Conservation (phyloP, 2,797 vertebrate species). For the Denticeps clupeoides region DNA sequence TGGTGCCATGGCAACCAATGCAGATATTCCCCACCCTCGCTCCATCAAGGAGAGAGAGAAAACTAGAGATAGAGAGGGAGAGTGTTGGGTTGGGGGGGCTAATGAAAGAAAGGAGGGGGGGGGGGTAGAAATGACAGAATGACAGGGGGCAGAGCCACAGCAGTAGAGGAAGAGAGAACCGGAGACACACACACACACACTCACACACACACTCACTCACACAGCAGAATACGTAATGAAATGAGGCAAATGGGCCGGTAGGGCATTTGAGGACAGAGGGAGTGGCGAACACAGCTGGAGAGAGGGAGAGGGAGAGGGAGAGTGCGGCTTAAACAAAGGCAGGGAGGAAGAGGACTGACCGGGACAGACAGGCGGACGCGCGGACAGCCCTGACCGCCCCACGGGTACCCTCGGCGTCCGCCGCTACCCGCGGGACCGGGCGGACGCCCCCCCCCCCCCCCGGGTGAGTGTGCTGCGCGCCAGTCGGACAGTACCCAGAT, state of each 20-base stretch:
- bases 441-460: too few relatives aligned
- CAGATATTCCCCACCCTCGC: slow-evolving; percentile 75
- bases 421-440: too few relatives aligned
- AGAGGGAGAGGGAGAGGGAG: background rate
- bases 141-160: background rate
- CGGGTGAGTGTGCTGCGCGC: background rate
- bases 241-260: slow-evolving; percentile 24
- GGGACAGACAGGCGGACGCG: too few relatives aligned
- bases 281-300: slow-evolving; percentile 6
- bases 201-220: background rate
- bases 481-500: background rate
- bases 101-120: slow-evolving; percentile 6
- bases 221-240: slow-evolving; percentile 14
- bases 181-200: slow-evolving; percentile 1
- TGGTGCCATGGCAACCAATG: slow-evolving; percentile 90
- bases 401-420: too few relatives aligned
- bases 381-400: too few relatives aligned
- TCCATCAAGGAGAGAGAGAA: slow-evolving; percentile 39
- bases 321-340: too few relatives aligned
- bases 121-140: background rate
- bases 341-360: slow-evolving; percentile 33
- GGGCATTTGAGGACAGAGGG: slow-evolving; percentile 32
- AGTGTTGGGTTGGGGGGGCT: slow-evolving; percentile 3
- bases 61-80: slow-evolving; percentile 22
- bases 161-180: slow-evolving; percentile 1